Base-by-base conservation (phyloP, 2,113 vertebrate species). In the Carassius carassius region DNA sequence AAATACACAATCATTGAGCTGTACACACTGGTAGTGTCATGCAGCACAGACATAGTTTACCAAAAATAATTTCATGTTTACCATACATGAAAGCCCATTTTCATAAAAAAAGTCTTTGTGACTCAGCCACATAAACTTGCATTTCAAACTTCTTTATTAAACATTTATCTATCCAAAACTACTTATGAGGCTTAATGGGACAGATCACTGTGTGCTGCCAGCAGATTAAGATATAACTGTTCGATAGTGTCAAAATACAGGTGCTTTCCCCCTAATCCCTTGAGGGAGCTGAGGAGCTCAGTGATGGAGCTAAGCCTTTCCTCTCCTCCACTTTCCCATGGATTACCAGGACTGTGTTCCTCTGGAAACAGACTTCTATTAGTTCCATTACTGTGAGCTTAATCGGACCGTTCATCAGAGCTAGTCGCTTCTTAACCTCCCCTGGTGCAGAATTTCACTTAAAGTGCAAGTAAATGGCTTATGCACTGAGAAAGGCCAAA, bases 401-500 rank as follows among this genome's bases (percentile, higher is more conserved):
- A 84, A 84, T 84, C 82, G 29, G 82, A 65, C 65, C 67, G 49
- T 37, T 79, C 60, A 87, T 80, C 80, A 83, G 63, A 78, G 76
- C 12, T 60, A 83, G 80, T 62, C 23, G 7, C 73, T 82, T 74
- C 73, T 69, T 47, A 70, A 81, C 58, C 65, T 25, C 72, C 47
- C 41, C 10, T 12, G 49, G n/a, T 67, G 62, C 82, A 35, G 12
- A 25, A 63, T 78, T 84, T 58, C 83, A 84, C 10, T 47, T 47
- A 47, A 47, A 47, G 44, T 47, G 44, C 73, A 75, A 83, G 51
- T 21, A 32, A 35, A 72, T 19, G 47, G 25, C 37, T 69, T 51
- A 32, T 5, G 16, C 13, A 32, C 7, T 8, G 78, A 67, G 44
- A 41, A n/a, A 5, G 44, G n/a, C 12, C 7, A 0, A 51, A 69